Evolutionary conservation across 2,797 vertebrate species (phyloP).

Genomic region (Scolopax rusticola): DNA sequence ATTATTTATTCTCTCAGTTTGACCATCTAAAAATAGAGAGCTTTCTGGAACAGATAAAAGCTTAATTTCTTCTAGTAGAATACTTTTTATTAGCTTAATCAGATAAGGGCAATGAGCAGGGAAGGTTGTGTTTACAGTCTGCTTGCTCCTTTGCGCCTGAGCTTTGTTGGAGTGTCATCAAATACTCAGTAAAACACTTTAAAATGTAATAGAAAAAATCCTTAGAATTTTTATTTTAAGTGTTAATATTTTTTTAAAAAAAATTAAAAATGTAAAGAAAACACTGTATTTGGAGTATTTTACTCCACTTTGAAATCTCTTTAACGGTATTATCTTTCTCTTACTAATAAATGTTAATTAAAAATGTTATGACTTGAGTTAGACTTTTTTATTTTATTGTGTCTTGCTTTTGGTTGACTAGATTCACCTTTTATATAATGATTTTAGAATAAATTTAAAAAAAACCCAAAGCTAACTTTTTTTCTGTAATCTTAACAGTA

Average conservation of each 20-base stretch:
- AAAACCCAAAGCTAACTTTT: not conserved
- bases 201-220: not conserved
- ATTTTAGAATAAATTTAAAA: not conserved
- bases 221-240: not conserved
- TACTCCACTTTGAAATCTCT: not conserved
- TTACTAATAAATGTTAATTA: not conserved
- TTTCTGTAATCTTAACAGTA: not conserved
- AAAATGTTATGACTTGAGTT: not conserved
- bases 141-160: not conserved
- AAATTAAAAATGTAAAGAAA: not conserved
- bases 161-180: not conserved
- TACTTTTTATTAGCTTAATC: conserved; percentile 16
- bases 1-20: not conserved
- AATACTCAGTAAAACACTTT: not conserved
- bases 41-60: conserved; percentile 37
- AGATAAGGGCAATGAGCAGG: not conserved
- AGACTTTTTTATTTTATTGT: not conserved
- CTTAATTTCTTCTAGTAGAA: conserved; percentile 11
- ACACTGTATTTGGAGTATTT: not conserved
- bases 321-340: not conserved
- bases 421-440: not conserved
- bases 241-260: not conserved
- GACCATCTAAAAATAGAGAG: conserved; percentile 13
- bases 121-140: not conserved
- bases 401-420: not conserved